These are phyloP conservation scores for Podargus strigoides DNA, from an alignment of 2,797 vertebrate species.

Conservation along the genomic window DNA sequence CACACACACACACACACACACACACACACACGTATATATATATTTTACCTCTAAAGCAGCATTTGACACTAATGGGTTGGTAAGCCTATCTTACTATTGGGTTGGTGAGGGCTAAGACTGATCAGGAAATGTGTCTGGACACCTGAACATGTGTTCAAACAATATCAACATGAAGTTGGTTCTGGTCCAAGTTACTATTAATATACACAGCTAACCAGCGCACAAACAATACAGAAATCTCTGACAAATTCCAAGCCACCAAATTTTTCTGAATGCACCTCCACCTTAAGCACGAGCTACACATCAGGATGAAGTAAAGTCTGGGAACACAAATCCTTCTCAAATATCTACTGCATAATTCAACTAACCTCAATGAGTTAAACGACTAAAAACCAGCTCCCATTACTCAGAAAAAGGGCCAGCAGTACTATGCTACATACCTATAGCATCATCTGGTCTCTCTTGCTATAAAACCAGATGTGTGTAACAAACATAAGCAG, in stretches of 20 bases:
- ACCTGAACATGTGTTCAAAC: no score
- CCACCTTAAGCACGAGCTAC: background rate
- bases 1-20: no score
- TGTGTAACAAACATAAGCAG: rapidly evolving
- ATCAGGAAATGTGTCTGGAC: background rate
- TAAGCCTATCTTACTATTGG: background rate
- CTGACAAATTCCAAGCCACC: background rate
- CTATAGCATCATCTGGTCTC: background rate
- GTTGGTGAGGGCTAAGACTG: background rate
- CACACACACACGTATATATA: no score
- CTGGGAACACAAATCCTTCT: background rate
- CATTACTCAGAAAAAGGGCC: background rate
- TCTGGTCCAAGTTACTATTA: background rate
- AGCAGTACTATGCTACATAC: background rate
- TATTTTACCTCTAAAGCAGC: background rate
- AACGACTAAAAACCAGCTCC: background rate
- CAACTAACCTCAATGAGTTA: background rate
- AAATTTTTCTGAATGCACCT: background rate
- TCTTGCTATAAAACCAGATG: background rate
- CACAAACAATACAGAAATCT: background rate
- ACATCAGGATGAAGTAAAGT: background rate
- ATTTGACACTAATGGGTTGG: background rate
- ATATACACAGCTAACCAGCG: background rate
- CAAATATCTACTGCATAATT: background rate
- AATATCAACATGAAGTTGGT: background rate